Conservation (phyloP, 2,888 invertebrate species). For the Lepidocyrtinus sp. region DNA sequence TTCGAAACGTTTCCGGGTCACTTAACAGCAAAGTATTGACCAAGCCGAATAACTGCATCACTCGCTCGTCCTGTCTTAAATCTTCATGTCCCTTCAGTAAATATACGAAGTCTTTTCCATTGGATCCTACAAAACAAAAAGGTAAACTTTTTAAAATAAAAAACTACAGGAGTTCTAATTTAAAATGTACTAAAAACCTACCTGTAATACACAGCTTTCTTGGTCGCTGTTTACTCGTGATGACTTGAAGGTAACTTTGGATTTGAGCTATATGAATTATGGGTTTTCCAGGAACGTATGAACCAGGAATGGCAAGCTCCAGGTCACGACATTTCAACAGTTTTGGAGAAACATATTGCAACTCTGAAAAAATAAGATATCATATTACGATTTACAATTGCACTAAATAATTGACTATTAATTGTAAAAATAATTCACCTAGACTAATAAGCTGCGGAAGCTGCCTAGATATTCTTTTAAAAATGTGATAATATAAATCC, state of each 20-base stretch:
- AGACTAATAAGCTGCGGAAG: slow-evolving; percentile 91
- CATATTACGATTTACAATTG: background rate
- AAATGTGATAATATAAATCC: slow-evolving; percentile 99
- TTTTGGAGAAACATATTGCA: slow-evolving; percentile 97
- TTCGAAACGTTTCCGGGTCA: slow-evolving; percentile 94
- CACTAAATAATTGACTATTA: slow-evolving; percentile 5
- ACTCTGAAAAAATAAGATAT: slow-evolving; percentile 74
- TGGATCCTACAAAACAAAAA: slow-evolving; percentile 80
- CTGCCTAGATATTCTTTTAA: slow-evolving; percentile 95
- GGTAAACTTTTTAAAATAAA: background rate
- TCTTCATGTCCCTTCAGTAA: slow-evolving; percentile 99
- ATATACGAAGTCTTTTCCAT: slow-evolving; percentile 99
- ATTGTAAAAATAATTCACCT: slow-evolving; percentile 38
- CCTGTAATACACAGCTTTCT: slow-evolving; percentile 91
- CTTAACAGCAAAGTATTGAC: slow-evolving; percentile 96
- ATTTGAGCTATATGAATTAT: slow-evolving; percentile 91
- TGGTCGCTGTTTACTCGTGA: slow-evolving; percentile 98
- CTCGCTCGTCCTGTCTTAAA: slow-evolving; percentile 97
- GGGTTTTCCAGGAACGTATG: slow-evolving; percentile 93
- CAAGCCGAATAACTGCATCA: slow-evolving; percentile 97
- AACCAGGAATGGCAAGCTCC: slow-evolving; percentile 97
- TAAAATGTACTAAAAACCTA: slow-evolving; percentile 69
- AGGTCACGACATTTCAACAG: slow-evolving; percentile 90
- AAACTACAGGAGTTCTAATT: background rate
- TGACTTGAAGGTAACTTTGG: slow-evolving; percentile 93